Evolutionary conservation across 2,797 vertebrate genomes (phyloP), one percentile per base, ranked within the genome.

Genomic region (Glossophaga mutica): DNA sequence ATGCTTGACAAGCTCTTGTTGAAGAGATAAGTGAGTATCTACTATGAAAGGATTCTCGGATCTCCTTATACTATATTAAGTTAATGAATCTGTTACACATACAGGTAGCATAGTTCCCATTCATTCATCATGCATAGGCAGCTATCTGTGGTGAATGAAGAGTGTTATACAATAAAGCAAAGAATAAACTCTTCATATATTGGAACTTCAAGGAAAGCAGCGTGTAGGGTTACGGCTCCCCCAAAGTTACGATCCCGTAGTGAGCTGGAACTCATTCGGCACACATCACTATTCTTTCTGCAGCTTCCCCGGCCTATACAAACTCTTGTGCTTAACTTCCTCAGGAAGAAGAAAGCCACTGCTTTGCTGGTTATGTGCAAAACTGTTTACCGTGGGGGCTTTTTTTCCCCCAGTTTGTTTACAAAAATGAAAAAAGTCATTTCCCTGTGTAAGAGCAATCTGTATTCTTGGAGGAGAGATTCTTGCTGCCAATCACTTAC

Each of bases 331-430:
- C 37, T 84, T 44, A 78, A 65, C 21, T 92, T 95, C 83, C 87
- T 42, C 48, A 39, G 74, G 78, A 92, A 77, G 82, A 86, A 57
- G n/a, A 87, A 92, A 74, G 62, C 82, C 39, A 85, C 18, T 5
- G 52, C 19, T 90, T 96, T 87, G n/a, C 18, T 94, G 32, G 22
- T 59, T 77, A 81, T 73, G 90, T 89, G 92, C 37, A 91, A 94
- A 92, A 95, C 39, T 78, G 67, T 57, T 83, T 86, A 92, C 21
- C 29, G 9, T 14, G 32, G 44, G n/a, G 22, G 37, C 46, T 57
- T 39, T 77, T 74, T 84, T 44, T 39, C 44, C 44, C 2, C 32
- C 26, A 4, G 37, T 42, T 81, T 93, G 77, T 96, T 95, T 96
- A 84, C 29, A 94, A 77, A 91, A 83, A 62, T 89, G 39, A 71